These are phyloP conservation scores for Aelia acuminata DNA, from an alignment of 2,888 invertebrate genomes.

Conservation along the genomic window DNA sequence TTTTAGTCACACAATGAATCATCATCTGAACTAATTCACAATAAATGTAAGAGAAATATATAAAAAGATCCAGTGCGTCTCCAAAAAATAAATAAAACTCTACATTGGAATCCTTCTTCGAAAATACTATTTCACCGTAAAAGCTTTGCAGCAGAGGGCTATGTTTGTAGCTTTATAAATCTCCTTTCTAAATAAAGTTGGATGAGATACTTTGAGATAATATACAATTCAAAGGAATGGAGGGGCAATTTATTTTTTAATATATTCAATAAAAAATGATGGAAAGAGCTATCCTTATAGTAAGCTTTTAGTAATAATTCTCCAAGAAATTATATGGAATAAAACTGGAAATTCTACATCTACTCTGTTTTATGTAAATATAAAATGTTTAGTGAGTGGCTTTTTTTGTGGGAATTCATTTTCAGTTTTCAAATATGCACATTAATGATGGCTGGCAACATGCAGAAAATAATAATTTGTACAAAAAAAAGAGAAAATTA, in stretches of 20 bases:
- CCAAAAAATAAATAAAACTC: too few species aligned
- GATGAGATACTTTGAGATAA: not conserved
- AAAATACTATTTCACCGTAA: not conserved
- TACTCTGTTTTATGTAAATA: not conserved
- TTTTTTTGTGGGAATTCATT: not conserved
- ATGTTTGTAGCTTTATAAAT: constrained; percentile 9
- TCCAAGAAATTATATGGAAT: not conserved
- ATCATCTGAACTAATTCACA: too few species aligned
- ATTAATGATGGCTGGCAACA: too few species aligned
- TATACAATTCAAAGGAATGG: constrained; percentile 8
- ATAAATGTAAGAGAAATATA: too few species aligned
- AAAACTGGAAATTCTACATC: not conserved
- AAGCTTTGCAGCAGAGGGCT: not conserved
- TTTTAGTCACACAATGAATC: too few species aligned
- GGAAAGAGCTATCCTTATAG: not conserved
- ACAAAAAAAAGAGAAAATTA: too few species aligned
- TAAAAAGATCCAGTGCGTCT: too few species aligned
- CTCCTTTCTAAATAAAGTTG: not conserved
- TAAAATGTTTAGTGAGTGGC: not conserved
- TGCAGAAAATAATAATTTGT: too few species aligned
- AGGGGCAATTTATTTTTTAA: constrained; percentile 16
- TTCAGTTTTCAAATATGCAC: not conserved
- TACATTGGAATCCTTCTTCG: too few species aligned
- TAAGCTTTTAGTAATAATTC: not conserved
- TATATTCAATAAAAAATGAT: not conserved